Percentiles rank a stretch among this genome's conserved stretches.
phyloP scores from a whole-genome alignment of 2,113 vertebrate species.

The Origma solitaria region DNA sequence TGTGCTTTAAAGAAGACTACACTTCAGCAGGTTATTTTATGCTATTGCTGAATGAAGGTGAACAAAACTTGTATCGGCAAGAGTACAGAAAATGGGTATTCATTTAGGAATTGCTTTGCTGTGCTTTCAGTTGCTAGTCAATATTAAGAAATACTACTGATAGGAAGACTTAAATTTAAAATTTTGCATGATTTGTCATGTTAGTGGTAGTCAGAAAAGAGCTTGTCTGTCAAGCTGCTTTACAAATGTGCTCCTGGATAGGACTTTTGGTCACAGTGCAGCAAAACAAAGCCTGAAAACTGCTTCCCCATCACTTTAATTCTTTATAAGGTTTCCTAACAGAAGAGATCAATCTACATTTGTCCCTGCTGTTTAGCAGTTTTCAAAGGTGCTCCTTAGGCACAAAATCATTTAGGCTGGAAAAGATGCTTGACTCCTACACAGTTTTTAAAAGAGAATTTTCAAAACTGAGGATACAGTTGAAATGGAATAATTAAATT shows the following conservation, averaged over 20 bases:
- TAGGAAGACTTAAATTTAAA: background rate
- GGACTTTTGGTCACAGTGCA: background rate
- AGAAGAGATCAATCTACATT: background rate
- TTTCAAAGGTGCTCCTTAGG: background rate
- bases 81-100: background rate
- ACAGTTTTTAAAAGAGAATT: background rate
- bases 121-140: background rate
- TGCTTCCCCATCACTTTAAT: slow-evolving; percentile 29
- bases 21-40: background rate
- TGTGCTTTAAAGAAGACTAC: background rate
- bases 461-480: background rate
- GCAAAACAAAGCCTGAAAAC: slow-evolving; percentile 23
- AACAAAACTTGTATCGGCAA: background rate
- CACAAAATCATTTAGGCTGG: background rate
- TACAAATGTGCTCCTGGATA: background rate
- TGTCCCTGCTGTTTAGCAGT: background rate
- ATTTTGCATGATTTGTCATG: background rate
- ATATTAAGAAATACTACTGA: background rate
- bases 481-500: background rate
- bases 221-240: background rate
- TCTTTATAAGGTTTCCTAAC: background rate
- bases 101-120: background rate
- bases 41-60: background rate
- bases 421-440: background rate
- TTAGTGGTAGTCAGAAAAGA: background rate